Evolutionary conservation across 2,888 invertebrate species (phyloP), one percentile per base, ranked within the genome.

Genomic region (Druceiella hillmani): DNA sequence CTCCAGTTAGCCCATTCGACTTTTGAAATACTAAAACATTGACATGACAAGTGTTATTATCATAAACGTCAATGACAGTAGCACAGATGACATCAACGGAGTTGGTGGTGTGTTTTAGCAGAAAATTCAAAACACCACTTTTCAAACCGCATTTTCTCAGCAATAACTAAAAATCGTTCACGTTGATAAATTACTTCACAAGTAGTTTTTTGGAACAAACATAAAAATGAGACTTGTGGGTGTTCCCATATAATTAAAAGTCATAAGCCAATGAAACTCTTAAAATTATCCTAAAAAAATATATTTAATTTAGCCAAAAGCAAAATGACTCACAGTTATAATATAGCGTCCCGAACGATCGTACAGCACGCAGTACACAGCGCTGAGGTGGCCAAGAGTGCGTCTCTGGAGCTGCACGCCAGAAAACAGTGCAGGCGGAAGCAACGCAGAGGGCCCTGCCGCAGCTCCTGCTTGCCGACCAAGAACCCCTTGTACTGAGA

Each of bases 341-440:
- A 97, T 86, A 56, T 87, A 94, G 55, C 82, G 78, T 2, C 97
- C 97, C 7, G 90, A 87, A 46, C 87, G 77, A 68, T 99, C 98
- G 65, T 93, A 97, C 13, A 89, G 75, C 15, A 98, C 82, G 66
- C 98, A 99, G 70, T 97, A 99, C 2, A 97, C 95, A n/a, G 95
- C 88, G 1, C 94, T 91, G 38, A 98, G 75, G 61, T 99, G 99
- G 0, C 97, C 98, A 31, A 95, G 74, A 2, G 93, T 92, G 40
- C 88, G 76, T 17, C 87, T 75, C 57, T 87, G 81, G 47, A 87
- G 69, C 53, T 81, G 79, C 45, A 88, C 46, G 75, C 77, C 49
- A 77, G 78, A 35, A 81, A 68, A 59, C 52, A 64, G 44, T 6
- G 64, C 56, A 33, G 61, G 47, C 10, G 66, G 57, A 53, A 66